Conservation (phyloP, 2,888 invertebrate species). For the Girardia tigrina region DNA sequence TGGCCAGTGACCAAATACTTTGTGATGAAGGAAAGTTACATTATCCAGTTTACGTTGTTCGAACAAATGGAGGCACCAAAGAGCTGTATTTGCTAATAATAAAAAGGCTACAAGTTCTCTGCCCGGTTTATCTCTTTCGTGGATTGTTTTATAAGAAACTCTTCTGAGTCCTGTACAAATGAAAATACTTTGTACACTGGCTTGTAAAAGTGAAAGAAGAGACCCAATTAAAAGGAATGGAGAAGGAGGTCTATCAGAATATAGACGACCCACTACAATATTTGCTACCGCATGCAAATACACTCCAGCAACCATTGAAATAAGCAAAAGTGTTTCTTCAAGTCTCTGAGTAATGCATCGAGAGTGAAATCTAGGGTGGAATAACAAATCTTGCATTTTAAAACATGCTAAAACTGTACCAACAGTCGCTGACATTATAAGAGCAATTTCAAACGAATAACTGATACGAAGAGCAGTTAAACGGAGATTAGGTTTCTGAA, state of each 20-base stretch:
- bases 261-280: constrained; percentile 73
- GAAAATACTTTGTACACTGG: constrained; percentile 78
- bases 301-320: constrained; percentile 72
- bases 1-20: constrained; percentile 78
- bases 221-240: constrained; percentile 77
- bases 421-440: constrained; percentile 71
- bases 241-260: constrained; percentile 63
- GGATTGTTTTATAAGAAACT: constrained; percentile 73
- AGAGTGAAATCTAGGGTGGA: constrained; percentile 36
- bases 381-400: constrained; percentile 56
- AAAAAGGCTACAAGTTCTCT: constrained; percentile 86
- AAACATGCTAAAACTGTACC: constrained; percentile 74
- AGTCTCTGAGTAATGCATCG: constrained; percentile 38
- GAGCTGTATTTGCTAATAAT: constrained; percentile 81
- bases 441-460: constrained; percentile 70
- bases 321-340: constrained; percentile 59
- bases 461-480: constrained; percentile 74
- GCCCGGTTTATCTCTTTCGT: constrained; percentile 81
- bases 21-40: constrained; percentile 65
- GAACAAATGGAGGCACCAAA: constrained; percentile 89
- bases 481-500: constrained; percentile 60
- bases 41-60: constrained; percentile 82
- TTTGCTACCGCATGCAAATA: constrained; percentile 82
- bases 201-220: constrained; percentile 71
- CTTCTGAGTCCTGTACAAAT: constrained; percentile 80